These are phyloP conservation scores for Ia io DNA, from an alignment of 2,113 vertebrate species.

Conservation along the genomic window DNA sequence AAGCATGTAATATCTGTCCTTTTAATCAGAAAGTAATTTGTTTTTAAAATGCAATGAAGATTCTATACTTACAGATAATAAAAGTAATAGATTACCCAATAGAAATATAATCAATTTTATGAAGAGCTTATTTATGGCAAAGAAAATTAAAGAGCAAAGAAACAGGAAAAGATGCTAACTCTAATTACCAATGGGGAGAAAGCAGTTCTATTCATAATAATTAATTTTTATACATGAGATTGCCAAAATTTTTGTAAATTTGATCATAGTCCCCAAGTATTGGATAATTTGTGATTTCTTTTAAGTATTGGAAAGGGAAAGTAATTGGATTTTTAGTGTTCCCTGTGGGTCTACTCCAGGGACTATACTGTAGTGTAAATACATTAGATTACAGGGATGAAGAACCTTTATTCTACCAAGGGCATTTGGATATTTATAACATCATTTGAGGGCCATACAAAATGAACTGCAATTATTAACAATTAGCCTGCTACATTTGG, in stretches of 20 bases:
- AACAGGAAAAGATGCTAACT: neutral
- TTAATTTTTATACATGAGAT: neutral
- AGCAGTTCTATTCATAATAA: neutral
- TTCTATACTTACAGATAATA: no score
- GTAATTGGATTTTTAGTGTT: neutral
- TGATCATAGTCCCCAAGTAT: neutral
- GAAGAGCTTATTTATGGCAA: neutral
- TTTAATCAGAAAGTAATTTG: no score
- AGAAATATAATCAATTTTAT: neutral
- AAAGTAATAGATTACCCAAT: no score
- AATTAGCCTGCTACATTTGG: no score
- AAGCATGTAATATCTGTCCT: no score
- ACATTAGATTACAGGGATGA: neutral
- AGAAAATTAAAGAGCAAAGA: neutral
- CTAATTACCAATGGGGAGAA: neutral
- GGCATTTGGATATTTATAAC: no score
- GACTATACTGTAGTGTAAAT: neutral
- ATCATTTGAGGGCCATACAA: no score
- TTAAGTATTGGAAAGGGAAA: neutral
- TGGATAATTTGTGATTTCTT: neutral
- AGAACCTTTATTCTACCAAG: no score
- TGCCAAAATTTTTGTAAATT: neutral
- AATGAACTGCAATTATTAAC: no score
- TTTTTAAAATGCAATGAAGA: no score
- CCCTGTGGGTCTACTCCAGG: neutral